These are phyloP conservation scores for Anguilla pacifica DNA, from an alignment of 2,797 vertebrate genomes.

Conservation along the genomic window DNA sequence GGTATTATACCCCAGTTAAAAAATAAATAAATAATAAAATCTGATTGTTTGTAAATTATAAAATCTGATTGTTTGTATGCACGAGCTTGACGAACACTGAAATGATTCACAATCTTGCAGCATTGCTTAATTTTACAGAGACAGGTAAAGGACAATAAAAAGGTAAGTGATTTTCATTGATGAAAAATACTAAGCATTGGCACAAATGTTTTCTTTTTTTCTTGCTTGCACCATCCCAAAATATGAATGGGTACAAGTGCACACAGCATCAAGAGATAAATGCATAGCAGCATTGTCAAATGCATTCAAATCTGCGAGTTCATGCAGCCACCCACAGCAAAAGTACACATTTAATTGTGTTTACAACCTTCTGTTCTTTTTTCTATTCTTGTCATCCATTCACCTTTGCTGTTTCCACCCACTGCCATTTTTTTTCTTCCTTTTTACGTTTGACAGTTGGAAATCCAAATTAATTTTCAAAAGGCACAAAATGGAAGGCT, in stretches of 20 bases:
- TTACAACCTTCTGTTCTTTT: not conserved
- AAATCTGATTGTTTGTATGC: not conserved
- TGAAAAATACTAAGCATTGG: not conserved
- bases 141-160: not conserved
- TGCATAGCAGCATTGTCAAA: not conserved
- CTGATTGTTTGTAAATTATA: no score
- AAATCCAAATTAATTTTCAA: conserved; percentile 7
- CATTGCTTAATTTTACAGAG: no score
- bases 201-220: not conserved
- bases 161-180: not conserved
- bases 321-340: not conserved
- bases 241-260: not conserved
- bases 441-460: not conserved
- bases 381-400: not conserved
- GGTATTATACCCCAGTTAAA: no score
- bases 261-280: not conserved
- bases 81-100: not conserved
- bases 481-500: conserved; percentile 21
- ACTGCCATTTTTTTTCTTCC: not conserved
- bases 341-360: not conserved
- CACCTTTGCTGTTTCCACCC: not conserved
- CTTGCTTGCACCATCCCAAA: not conserved
- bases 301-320: not conserved
- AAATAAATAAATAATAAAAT: no score
- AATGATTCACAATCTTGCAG: not conserved